Evolutionary conservation across 1,140 invertebrate species (phyloP).

Genomic region (Leptinotarsa undecemlineata): DNA sequence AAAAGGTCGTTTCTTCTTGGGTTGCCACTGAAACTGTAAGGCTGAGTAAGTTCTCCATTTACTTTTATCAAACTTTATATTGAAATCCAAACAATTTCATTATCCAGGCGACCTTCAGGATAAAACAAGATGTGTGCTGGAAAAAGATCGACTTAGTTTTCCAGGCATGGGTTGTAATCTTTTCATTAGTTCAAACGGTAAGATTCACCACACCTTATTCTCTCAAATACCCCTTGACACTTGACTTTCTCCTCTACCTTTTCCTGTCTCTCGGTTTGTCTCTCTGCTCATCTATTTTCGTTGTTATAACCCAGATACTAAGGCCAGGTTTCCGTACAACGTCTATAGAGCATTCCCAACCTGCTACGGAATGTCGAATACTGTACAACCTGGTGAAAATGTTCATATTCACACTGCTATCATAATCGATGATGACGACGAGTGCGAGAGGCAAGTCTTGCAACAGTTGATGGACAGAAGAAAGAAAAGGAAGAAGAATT

Average conservation of each 20-base stretch:
- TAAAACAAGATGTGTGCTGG: conserved; percentile 9
- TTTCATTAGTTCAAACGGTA: background rate
- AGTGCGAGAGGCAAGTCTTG: conserved; percentile 10
- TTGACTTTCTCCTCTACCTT: no score
- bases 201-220: background rate
- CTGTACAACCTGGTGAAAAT: background rate
- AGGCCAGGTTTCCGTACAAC: conserved; percentile 4
- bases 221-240: no score
- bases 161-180: background rate
- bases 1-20: background rate
- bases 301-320: background rate
- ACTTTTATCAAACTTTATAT: background rate
- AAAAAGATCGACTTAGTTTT: conserved; percentile 8
- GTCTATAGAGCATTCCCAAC: background rate
- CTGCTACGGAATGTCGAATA: background rate
- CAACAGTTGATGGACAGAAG: conserved; percentile 12
- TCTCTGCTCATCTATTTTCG: background rate
- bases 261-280: no score
- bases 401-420: conserved; percentile 9
- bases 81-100: background rate
- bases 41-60: background rate
- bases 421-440: conserved; percentile 12
- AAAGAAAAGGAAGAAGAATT: background rate
- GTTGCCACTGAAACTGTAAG: background rate
- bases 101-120: background rate